Evolutionary conservation across 1,140 invertebrate genomes (phyloP).

Genomic region (Branchinecta lynchi): DNA sequence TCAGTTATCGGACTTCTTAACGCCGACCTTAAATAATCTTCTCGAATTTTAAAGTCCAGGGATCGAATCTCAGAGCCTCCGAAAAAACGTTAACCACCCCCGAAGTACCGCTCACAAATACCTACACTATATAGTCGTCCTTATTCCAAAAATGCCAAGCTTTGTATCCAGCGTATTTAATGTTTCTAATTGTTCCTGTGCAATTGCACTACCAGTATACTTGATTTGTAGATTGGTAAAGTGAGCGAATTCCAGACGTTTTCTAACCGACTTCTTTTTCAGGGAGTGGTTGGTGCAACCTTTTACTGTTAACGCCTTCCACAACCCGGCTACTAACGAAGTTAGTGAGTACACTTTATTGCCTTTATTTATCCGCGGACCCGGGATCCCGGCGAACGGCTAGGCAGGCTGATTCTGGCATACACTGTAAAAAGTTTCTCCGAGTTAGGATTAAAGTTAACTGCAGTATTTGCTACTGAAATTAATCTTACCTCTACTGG

Average conservation of each 20-base stretch:
- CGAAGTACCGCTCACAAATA: neutral
- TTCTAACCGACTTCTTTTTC: conserved; percentile 22
- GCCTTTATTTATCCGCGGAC: conserved; percentile 12
- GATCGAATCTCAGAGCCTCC: conserved; percentile 29
- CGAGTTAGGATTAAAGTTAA: no score
- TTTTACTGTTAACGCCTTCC: conserved; percentile 39
- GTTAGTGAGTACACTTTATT: conserved; percentile 35
- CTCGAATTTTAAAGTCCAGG: no score
- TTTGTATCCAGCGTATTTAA: neutral
- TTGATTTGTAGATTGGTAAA: no score
- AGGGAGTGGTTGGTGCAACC: conserved; percentile 39
- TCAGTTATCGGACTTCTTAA: no score
- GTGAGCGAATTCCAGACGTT: neutral
- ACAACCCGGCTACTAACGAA: conserved; percentile 36
- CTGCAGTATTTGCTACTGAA: no score
- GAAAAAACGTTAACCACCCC: conserved; percentile 33
- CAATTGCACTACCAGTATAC: no score
- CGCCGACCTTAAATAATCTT: no score
- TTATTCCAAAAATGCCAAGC: neutral
- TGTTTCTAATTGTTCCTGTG: no score
- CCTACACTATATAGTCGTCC: neutral
- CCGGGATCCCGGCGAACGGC: no score
- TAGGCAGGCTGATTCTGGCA: no score
- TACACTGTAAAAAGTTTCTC: no score
- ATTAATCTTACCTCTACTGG: no score